Conservation (phyloP, 2,113 vertebrate genomes). For the Tenebrosternarchus preto region DNA sequence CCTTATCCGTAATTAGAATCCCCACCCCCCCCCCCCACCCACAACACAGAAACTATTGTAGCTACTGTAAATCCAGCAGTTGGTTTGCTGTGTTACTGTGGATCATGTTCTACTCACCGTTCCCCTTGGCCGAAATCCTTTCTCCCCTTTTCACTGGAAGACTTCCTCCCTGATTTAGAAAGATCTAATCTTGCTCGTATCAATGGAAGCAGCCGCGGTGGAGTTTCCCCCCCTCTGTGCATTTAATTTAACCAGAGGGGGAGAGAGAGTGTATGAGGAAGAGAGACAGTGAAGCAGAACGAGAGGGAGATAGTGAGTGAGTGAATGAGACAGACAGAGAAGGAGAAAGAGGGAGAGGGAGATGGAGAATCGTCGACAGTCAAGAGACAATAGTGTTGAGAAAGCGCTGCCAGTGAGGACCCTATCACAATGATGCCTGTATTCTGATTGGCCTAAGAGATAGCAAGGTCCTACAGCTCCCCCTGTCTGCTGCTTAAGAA, state of each 20-base stretch:
- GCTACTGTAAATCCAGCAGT: slow-evolving; percentile 38
- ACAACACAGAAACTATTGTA: slow-evolving; percentile 22
- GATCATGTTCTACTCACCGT: slow-evolving; percentile 50
- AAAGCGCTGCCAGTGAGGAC: slow-evolving; percentile 71
- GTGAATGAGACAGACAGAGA: slow-evolving; percentile 63
- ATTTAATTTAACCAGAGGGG: slow-evolving; percentile 66
- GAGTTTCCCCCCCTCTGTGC: slow-evolving; percentile 56
- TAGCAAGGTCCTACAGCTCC: slow-evolving; percentile 66
- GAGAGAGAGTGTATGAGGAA: slow-evolving; percentile 57
- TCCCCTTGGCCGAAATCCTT: slow-evolving; percentile 38
- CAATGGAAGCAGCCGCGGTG: slow-evolving; percentile 35
- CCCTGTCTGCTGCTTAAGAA: slow-evolving; percentile 57
- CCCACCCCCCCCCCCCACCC: not conserved
- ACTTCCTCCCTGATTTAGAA: slow-evolving; percentile 24
- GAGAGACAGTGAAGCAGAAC: slow-evolving; percentile 22
- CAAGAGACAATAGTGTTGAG: slow-evolving; percentile 67
- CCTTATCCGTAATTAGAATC: slow-evolving; percentile 39
- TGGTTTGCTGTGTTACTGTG: not conserved
- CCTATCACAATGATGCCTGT: slow-evolving; percentile 67
- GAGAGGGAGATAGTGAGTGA: slow-evolving; percentile 41
- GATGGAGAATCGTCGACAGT: slow-evolving; percentile 65
- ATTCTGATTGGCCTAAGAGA: slow-evolving; percentile 62
- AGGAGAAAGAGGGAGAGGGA: slow-evolving; percentile 43
- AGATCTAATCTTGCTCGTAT: slow-evolving; percentile 24
- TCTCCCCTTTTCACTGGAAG: slow-evolving; percentile 22